phyloP scores from a whole-genome alignment of 2,113 vertebrate genomes.

The Callipepla squamata region DNA sequence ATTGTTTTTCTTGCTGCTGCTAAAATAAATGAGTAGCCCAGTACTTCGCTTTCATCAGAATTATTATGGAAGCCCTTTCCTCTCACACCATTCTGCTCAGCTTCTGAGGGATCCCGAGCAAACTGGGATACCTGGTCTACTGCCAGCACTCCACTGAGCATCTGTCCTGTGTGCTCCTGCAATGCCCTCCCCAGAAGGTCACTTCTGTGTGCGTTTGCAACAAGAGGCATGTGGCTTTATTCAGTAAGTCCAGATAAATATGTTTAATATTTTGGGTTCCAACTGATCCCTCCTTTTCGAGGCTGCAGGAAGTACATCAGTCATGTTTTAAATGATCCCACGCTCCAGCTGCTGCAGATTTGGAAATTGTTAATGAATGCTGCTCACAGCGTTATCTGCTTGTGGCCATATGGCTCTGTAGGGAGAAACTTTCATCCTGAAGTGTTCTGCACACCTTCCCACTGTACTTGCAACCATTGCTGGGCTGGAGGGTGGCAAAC shows the following conservation, averaged over 20 bases:
- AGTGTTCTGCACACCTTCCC: conserved; percentile 20
- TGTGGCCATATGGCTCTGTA: conserved; percentile 52
- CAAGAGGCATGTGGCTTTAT: conserved; percentile 11
- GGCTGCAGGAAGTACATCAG: conserved; percentile 69
- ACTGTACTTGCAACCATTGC: background rate
- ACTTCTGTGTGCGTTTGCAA: background rate
- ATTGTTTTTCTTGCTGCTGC: background rate
- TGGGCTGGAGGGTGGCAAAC: background rate
- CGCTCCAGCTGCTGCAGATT: conserved; percentile 69
- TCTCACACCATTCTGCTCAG: background rate
- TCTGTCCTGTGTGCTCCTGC: conserved; percentile 1
- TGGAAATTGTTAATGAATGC: conserved; percentile 65
- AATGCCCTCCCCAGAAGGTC: conserved; percentile 9
- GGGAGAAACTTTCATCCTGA: conserved; percentile 44
- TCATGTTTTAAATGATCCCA: conserved; percentile 63
- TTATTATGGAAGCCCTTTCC: conserved; percentile 10
- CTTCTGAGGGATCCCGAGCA: conserved; percentile 23
- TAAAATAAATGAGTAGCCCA: conserved; percentile 26
- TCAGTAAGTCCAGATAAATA: conserved; percentile 52
- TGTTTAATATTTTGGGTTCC: conserved; percentile 39
- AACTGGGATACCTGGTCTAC: conserved; percentile 8
- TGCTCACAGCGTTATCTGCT: conserved; percentile 52
- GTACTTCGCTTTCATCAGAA: background rate
- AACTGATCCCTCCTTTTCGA: conserved; percentile 22
- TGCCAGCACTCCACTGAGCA: background rate